Conservation (phyloP, 2,797 vertebrate species). For the Gallinago solitaria region DNA sequence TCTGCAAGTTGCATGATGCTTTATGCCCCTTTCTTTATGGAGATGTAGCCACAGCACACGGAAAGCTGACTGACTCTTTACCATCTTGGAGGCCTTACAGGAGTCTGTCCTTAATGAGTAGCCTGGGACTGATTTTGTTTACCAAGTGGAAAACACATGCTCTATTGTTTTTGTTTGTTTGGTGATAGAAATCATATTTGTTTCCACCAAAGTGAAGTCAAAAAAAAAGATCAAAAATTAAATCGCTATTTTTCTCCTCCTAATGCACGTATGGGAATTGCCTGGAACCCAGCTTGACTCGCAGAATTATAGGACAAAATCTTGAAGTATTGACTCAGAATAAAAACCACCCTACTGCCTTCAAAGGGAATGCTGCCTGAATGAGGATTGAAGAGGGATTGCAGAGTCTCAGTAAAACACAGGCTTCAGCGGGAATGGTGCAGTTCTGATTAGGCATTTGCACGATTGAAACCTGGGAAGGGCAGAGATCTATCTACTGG, state of each 20-base stretch:
- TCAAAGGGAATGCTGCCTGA: slow-evolving; percentile 1
- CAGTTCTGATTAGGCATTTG: not conserved
- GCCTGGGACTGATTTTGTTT: slow-evolving; percentile 37
- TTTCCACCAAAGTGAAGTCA: slow-evolving; percentile 34
- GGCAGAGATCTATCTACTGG: not conserved
- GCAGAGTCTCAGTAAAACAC: not conserved
- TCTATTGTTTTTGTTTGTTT: slow-evolving; percentile 43
- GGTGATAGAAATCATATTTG: slow-evolving; percentile 35
- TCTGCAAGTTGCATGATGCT: not conserved
- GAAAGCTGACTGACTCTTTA: not conserved
- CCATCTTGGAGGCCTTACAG: not conserved
- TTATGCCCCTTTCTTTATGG: not conserved
- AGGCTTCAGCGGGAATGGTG: not conserved
- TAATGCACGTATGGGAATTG: not conserved
- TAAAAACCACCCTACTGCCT: not conserved
- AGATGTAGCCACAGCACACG: not conserved
- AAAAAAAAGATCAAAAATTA: slow-evolving; percentile 44
- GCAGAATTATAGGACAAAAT: slow-evolving; percentile 2
- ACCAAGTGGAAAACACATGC: slow-evolving; percentile 52
- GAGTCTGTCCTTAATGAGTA: slow-evolving; percentile 11
- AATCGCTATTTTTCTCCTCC: slow-evolving; percentile 10
- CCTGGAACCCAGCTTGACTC: not conserved
- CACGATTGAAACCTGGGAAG: not conserved
- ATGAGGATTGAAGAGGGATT: not conserved
- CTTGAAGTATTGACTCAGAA: not conserved